A percentile compares a stretch with the other conserved stretches of the same genome.
phyloP scores from a whole-genome alignment of 2,797 vertebrate genomes.

The Melanotaenia boesemani region DNA sequence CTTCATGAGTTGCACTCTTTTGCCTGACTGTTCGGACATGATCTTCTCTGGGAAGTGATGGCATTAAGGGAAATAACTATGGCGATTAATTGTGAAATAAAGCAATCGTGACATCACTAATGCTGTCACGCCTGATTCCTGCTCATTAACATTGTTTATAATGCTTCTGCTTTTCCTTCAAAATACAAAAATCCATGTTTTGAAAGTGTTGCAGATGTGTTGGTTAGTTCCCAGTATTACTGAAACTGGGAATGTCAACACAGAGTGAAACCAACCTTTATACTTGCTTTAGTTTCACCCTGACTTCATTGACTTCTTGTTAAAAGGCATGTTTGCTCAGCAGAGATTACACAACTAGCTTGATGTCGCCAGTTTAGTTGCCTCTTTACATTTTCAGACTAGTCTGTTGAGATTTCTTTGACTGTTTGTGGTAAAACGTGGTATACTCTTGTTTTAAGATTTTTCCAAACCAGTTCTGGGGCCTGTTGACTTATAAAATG shows the following conservation, averaged over 20 bases:
- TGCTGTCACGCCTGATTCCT: too few species aligned
- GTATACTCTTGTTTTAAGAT: neutral
- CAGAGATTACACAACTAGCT: slow-evolving; percentile 23
- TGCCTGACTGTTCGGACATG: too few species aligned
- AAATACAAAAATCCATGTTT: neutral
- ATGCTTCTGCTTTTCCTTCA: slow-evolving; percentile 1
- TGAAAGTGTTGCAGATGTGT: neutral
- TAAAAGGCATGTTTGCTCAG: slow-evolving; percentile 47
- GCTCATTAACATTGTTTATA: too few species aligned
- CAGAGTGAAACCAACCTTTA: slow-evolving; percentile 27
- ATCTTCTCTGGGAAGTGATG: too few species aligned
- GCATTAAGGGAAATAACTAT: too few species aligned
- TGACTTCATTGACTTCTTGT: slow-evolving; percentile 42
- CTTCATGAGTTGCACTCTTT: too few species aligned
- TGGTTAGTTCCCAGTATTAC: slow-evolving; percentile 27
- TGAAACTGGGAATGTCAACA: slow-evolving; percentile 34
- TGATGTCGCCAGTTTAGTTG: neutral
- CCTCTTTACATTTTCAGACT: neutral
- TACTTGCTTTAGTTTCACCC: slow-evolving; percentile 19
- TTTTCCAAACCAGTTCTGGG: slow-evolving; percentile 4
- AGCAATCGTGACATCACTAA: too few species aligned
- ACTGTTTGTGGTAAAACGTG: neutral
- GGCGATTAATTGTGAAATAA: too few species aligned
- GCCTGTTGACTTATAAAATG: slow-evolving; percentile 23
- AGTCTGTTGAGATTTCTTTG: neutral